Conservation (phyloP, 2,888 invertebrate species). For the Cataglyphis rosenhaueri region DNA sequence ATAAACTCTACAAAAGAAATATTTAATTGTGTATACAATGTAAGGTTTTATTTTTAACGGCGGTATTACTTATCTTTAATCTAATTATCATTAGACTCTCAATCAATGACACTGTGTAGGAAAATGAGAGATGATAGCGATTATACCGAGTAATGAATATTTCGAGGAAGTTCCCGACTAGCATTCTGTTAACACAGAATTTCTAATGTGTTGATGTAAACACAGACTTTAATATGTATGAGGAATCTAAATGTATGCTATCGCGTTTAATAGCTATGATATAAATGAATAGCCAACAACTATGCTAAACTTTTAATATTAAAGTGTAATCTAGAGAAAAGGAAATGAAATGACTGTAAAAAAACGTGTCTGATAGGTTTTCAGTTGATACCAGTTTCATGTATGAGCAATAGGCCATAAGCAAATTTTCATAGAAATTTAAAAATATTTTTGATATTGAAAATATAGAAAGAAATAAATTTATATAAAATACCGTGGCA, state of each 20-base stretch:
- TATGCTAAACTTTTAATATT: conserved; percentile 4
- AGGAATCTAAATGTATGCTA: conserved; percentile 26
- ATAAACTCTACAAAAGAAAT: too few relatives aligned
- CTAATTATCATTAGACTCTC: not conserved
- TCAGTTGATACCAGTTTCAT: not conserved
- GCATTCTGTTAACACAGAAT: conserved; percentile 9
- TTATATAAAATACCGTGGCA: too few relatives aligned
- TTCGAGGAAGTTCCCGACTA: conserved; percentile 50
- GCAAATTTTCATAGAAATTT: not conserved
- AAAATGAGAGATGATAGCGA: not conserved
- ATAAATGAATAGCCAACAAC: conserved; percentile 24
- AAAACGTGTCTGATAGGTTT: not conserved
- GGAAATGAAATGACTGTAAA: not conserved
- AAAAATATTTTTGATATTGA: not conserved
- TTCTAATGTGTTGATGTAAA: conserved; percentile 30
- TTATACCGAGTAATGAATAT: conserved; percentile 22
- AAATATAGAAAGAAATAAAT: not conserved
- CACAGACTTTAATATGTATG: conserved; percentile 39
- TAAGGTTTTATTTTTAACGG: not conserved
- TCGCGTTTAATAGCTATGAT: conserved; percentile 24
- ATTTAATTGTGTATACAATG: not conserved
- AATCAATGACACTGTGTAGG: not conserved
- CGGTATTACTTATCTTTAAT: not conserved
- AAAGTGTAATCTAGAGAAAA: not conserved
- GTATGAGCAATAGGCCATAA: not conserved